Evolutionary conservation across 2,888 invertebrate genomes (phyloP).

Genomic region (Monochamus alternatus): DNA sequence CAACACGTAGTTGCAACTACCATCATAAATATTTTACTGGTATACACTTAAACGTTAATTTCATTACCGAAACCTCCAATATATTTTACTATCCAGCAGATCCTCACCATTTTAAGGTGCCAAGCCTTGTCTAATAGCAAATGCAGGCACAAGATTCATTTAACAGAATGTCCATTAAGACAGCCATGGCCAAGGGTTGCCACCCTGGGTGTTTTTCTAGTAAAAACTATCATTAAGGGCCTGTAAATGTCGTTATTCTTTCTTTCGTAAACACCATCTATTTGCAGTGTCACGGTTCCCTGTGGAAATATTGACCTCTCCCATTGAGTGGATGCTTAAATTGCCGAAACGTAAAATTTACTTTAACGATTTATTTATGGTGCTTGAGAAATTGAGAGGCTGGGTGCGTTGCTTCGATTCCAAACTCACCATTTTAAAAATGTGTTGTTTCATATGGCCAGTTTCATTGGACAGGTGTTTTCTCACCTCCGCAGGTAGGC

Average conservation of each 20-base stretch:
- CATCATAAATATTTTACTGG: conserved; percentile 21
- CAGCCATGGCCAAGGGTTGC: conserved; percentile 50
- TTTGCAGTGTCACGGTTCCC: conserved; percentile 36
- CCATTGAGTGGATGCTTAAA: conserved; percentile 25
- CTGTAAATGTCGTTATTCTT: conserved; percentile 59
- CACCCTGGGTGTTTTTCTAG: conserved; percentile 48
- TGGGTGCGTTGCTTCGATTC: not conserved
- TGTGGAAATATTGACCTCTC: conserved; percentile 26
- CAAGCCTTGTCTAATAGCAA: conserved; percentile 41
- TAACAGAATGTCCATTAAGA: conserved; percentile 56
- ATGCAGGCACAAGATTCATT: conserved; percentile 53
- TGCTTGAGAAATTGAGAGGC: conserved; percentile 33
- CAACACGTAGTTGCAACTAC: not conserved
- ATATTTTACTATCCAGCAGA: conserved; percentile 18
- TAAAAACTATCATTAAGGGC: conserved; percentile 45
- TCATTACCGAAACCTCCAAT: conserved; percentile 15
- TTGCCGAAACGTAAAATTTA: conserved; percentile 38
- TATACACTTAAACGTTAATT: conserved; percentile 13
- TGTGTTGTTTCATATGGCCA: conserved; percentile 8
- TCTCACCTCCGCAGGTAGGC: conserved; percentile 18
- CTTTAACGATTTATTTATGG: conserved; percentile 47
- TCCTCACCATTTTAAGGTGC: not conserved
- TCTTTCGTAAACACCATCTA: conserved; percentile 42
- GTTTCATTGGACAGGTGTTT: conserved; percentile 30
- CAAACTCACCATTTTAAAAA: conserved; percentile 32